A percentile compares a stretch with the other conserved stretches of the same genome.
Evolutionary conservation across 1,140 invertebrate genomes (phyloP).

Genomic region (Lysiphlebus fabarum): DNA sequence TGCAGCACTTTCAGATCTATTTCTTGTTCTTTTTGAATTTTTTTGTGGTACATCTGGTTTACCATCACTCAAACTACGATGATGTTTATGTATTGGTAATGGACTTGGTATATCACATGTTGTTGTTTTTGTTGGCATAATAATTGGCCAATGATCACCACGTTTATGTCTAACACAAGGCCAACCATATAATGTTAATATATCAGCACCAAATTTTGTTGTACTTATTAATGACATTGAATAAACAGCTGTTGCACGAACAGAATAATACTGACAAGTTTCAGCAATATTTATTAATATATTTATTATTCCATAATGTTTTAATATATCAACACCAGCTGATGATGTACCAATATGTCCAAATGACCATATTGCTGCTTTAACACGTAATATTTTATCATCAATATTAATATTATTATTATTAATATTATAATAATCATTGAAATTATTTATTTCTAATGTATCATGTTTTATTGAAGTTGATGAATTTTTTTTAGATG

Average conservation of each 20-base stretch:
- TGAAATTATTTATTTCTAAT: constrained; percentile 44
- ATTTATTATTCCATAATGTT: constrained; percentile 60
- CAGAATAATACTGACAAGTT: constrained; percentile 76
- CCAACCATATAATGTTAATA: constrained; percentile 72
- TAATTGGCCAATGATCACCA: constrained; percentile 79
- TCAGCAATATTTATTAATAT: constrained; percentile 70
- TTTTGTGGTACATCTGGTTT: constrained; percentile 48
- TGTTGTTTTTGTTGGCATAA: constrained; percentile 53
- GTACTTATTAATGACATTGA: constrained; percentile 79
- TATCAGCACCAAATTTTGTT: constrained; percentile 75
- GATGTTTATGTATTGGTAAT: constrained; percentile 45
- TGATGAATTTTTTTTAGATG: no score
- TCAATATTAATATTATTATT: constrained; percentile 30
- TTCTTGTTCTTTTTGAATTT: constrained; percentile 42
- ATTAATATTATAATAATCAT: constrained; percentile 30
- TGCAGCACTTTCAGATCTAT: constrained; percentile 51
- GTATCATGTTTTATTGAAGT: no score
- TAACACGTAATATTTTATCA: constrained; percentile 70
- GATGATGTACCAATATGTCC: constrained; percentile 77
- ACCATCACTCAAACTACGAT: constrained; percentile 51
- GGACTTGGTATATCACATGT: constrained; percentile 43
- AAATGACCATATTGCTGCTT: constrained; percentile 86
- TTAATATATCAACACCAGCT: constrained; percentile 70
- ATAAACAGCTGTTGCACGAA: constrained; percentile 87
- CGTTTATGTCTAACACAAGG: constrained; percentile 76